These are phyloP conservation scores for Temnopleurus reevesii DNA, from an alignment of 53 echinoderm and acorn worm genomes.

Conservation along the genomic window DNA sequence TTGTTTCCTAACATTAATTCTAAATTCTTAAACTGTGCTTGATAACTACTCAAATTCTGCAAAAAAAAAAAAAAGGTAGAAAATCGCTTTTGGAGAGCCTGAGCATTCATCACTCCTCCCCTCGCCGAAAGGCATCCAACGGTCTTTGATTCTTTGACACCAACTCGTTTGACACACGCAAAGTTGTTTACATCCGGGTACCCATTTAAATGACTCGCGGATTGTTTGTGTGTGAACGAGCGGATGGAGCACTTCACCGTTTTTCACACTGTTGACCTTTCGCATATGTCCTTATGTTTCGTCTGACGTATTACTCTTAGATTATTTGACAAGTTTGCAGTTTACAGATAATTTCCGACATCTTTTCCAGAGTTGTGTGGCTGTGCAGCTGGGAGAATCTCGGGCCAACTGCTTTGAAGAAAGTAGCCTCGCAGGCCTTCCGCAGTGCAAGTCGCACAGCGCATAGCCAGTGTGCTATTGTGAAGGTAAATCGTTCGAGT, in stretches of 20 bases:
- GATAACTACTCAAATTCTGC: no score
- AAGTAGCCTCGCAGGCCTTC: conserved; percentile 32
- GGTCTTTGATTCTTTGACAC: no score
- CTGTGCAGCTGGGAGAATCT: conserved; percentile 8
- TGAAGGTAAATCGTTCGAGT: conserved; percentile 3
- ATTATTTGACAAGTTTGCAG: conserved; percentile 14
- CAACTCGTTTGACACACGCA: background rate
- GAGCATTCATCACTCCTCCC: no score
- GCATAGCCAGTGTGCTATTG: conserved; percentile 54
- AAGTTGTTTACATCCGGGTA: conserved; percentile 57
- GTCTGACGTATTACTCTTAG: background rate
- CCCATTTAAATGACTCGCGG: conserved; percentile 48
- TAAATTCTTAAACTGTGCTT: no score
- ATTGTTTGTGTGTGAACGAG: conserved; percentile 32
- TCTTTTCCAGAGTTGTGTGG: background rate
- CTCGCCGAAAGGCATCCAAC: no score
- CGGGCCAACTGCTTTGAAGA: background rate
- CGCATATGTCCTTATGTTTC: conserved; percentile 49
- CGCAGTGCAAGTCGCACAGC: conserved; percentile 39
- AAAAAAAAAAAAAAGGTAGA: no score
- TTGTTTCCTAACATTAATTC: no score
- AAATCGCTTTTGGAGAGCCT: no score
- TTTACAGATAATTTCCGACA: background rate
- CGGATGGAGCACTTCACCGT: background rate
- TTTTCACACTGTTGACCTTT: conserved; percentile 43